These are phyloP conservation scores for Athripsodes cinereus DNA, from an alignment of 2,888 invertebrate genomes.

Conservation along the genomic window DNA sequence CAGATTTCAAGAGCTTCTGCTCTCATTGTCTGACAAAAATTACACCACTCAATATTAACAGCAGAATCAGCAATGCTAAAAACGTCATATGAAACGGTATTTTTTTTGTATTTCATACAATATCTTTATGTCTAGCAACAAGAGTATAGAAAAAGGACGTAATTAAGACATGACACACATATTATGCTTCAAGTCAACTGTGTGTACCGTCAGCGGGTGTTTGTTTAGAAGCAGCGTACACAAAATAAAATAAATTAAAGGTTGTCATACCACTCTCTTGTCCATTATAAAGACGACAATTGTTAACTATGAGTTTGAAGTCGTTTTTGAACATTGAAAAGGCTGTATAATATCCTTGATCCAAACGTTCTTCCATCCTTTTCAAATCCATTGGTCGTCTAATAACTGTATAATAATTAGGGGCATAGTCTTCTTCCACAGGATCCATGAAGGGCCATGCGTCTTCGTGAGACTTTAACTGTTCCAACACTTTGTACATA, in stretches of 20 bases:
- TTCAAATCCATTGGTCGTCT: constrained; percentile 81
- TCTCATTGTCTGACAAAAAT: no score
- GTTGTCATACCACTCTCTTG: constrained; percentile 74
- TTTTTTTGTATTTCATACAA: no score
- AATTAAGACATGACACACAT: no score
- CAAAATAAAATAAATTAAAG: neutral
- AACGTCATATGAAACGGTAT: no score
- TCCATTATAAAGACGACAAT: constrained; percentile 88
- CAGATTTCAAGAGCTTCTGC: no score
- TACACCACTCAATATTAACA: no score
- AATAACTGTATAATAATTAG: constrained; percentile 72
- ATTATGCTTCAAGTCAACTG: no score
- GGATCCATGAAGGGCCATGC: constrained; percentile 94
- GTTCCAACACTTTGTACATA: constrained; percentile 87
- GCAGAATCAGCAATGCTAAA: no score
- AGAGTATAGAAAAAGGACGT: no score
- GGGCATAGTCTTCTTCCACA: constrained; percentile 88
- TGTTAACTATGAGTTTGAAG: constrained; percentile 87
- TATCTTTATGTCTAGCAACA: no score
- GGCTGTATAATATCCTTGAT: constrained; percentile 71
- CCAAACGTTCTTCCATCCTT: constrained; percentile 82
- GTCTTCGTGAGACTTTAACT: constrained; percentile 81
- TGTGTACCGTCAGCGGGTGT: no score
- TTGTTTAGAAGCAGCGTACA: neutral
- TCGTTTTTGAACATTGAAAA: constrained; percentile 79